Percentiles rank a stretch among this genome's conserved stretches.
phyloP scores from a whole-genome alignment of 2,888 invertebrate species.

The Pelosia muscerda region DNA sequence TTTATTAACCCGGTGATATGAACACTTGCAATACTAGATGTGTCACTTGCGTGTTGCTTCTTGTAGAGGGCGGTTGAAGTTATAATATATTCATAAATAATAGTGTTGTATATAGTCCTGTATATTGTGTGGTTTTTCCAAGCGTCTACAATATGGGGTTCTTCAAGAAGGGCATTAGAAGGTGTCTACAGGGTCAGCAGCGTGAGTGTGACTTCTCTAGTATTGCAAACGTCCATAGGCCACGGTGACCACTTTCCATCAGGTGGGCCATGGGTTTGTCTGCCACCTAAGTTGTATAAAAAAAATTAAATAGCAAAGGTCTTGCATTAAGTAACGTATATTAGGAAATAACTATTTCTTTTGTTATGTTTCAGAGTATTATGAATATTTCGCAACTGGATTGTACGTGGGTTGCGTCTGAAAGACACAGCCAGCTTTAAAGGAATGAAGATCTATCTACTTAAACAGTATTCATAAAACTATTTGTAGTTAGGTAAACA shows the following conservation, averaged over 20 bases:
- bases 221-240: too few relatives aligned
- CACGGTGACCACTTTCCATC: too few relatives aligned
- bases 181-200: too few relatives aligned
- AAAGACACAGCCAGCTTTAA: constrained; percentile 71
- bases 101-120: too few relatives aligned
- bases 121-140: too few relatives aligned
- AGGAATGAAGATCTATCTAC: constrained; percentile 84
- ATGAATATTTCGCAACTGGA: constrained; percentile 69
- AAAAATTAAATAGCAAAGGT: too few relatives aligned
- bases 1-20: background rate
- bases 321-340: constrained; percentile 17
- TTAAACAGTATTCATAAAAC: constrained; percentile 84
- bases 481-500: constrained; percentile 75
- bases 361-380: constrained; percentile 71
- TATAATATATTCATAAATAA: background rate
- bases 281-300: too few relatives aligned
- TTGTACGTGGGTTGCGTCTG: constrained; percentile 66
- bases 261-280: too few relatives aligned
- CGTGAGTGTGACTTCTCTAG: too few relatives aligned
- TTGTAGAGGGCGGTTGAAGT: background rate
- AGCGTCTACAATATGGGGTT: too few relatives aligned
- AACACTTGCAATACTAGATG: background rate
- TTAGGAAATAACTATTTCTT: constrained; percentile 9
- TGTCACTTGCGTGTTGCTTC: background rate
- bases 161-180: too few relatives aligned